Percentiles rank a stretch among this genome's conserved stretches.
phyloP scores from a whole-genome alignment of 2,113 vertebrate species.

The Passer domesticus region DNA sequence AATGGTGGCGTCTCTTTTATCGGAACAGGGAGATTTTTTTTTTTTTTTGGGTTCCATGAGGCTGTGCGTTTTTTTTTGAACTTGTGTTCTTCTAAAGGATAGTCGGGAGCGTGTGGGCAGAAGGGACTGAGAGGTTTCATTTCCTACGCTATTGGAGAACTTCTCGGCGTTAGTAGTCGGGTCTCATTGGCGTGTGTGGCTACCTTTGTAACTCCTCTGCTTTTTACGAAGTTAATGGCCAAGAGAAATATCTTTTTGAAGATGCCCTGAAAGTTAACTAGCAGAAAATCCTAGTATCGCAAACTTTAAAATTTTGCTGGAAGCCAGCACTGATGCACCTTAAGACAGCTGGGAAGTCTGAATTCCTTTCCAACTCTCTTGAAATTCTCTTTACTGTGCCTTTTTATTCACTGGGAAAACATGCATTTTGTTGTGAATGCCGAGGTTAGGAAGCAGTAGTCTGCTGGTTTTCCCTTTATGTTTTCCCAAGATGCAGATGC shows the following conservation, averaged over 20 bases:
- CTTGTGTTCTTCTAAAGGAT: too few relatives aligned
- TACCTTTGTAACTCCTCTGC: background rate
- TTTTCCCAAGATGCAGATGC: background rate
- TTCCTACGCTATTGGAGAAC: rapidly evolving
- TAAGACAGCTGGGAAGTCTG: background rate
- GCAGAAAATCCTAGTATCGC: background rate
- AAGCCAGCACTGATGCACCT: background rate
- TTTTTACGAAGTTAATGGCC: background rate
- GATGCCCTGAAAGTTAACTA: background rate
- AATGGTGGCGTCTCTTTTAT: background rate
- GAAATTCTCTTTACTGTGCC: background rate
- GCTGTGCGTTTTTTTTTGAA: too few relatives aligned
- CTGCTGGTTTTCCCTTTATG: background rate
- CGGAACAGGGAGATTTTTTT: background rate
- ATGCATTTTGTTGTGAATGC: rapidly evolving
- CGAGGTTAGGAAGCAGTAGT: background rate
- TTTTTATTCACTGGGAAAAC: background rate
- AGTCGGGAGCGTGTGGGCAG: rapidly evolving
- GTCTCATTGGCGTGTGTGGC: background rate
- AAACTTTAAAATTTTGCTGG: background rate
- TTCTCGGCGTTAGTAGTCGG: too few relatives aligned
- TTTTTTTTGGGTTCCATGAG: background rate
- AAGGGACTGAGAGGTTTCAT: background rate
- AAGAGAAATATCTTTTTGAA: background rate
- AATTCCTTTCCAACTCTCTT: background rate